Base-by-base conservation (phyloP, 2,888 invertebrate species). In the Agriopis marginaria region DNA sequence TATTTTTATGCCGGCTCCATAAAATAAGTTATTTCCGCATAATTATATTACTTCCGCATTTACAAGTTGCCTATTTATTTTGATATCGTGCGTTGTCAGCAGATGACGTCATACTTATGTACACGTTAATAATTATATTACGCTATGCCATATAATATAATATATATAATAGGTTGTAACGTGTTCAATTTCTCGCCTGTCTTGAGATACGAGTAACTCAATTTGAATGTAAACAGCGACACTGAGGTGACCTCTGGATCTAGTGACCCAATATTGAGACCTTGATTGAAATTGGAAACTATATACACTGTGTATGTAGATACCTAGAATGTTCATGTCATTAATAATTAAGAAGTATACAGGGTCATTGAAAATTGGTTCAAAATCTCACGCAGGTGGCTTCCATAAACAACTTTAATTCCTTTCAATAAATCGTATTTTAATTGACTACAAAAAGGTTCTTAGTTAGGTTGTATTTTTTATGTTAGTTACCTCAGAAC, bases 121-220 rank as follows among this genome's bases (percentile, higher is more conserved):
- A 23, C 7, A 14, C 9, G 51, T 10, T 9, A 51, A 51, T 51
- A 4, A 51, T 17, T 51, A 10, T 23, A 23, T 23, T 17, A 23
- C 17, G 51, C 10, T 10, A 51, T 23, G 51, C 10, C 11, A n/a
- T n/a, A 47, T 12, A 3, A n/a, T n/a, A n/a, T n/a, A 3, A 47
- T 1, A 47, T n/a, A 50, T 50, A 50, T 12, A 3, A 49, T 14
- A 50, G 3, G 50, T 50, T 9, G 11, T 60, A 40, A 60, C 49
- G 55, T 50, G 53, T 45, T 66, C 60, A 53, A 66, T 66, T 56
- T 56, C 56, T 32, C 66, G 49, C 50, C 49, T 42, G 49, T 55
- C 61, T 61, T 59, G 66, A 47, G 54, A 55, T 55, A 7, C 51
- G 54, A 14, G 42, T 56, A 32, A 45, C 45, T 14, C 56, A 49